These are phyloP conservation scores for Xiphophorus couchianus DNA, from an alignment of 2,113 vertebrate species.

Conservation along the genomic window DNA sequence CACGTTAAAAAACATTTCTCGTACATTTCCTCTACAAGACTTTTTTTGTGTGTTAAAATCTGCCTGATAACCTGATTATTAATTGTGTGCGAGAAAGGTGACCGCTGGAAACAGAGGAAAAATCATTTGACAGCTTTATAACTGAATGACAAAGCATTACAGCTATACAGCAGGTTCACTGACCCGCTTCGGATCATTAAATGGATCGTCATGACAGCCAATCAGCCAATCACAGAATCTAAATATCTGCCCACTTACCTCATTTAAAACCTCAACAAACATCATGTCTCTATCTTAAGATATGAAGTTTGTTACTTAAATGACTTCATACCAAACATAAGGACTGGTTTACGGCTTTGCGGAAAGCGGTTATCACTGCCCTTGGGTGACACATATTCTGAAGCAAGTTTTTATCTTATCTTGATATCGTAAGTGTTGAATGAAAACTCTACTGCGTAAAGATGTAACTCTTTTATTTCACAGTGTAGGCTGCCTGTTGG, in stretches of 20 bases:
- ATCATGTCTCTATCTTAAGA: neutral
- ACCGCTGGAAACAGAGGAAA: neutral
- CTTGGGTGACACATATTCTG: constrained; percentile 11
- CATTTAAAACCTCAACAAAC: neutral
- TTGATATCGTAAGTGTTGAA: constrained; percentile 4
- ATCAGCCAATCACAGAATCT: too few species aligned
- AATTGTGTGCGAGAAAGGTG: neutral
- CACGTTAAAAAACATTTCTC: too few species aligned
- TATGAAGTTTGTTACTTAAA: neutral
- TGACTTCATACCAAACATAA: constrained; percentile 1
- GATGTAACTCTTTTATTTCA: neutral
- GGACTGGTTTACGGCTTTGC: neutral
- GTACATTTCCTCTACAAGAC: too few species aligned
- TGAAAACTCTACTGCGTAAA: neutral
- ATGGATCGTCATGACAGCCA: neutral
- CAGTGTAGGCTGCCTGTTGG: neutral
- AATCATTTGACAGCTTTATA: neutral
- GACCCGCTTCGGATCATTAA: neutral
- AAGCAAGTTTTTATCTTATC: constrained; percentile 20
- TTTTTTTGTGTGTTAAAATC: neutral
- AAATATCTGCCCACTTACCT: neutral
- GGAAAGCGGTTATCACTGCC: constrained; percentile 1
- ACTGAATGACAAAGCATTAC: constrained; percentile 17
- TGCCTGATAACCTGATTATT: neutral
- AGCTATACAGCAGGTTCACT: constrained; percentile 2